Conservation (phyloP, 2,797 vertebrate genomes). For the Hydrolagus colliei region DNA sequence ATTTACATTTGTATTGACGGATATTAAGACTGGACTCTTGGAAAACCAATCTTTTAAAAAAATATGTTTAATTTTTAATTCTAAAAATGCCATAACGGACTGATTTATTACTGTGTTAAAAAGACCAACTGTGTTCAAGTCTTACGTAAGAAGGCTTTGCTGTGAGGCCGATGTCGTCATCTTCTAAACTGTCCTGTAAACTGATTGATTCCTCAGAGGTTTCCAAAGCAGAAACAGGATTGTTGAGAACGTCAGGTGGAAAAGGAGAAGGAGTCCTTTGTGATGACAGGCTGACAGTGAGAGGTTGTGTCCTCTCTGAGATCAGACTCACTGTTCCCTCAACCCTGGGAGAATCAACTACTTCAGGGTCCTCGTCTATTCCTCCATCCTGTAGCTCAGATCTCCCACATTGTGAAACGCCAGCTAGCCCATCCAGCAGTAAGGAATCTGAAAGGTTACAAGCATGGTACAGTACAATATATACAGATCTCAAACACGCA, state of each 20-base stretch:
- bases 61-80: too few relatives aligned
- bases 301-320: background rate
- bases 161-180: background rate
- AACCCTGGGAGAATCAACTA: too few relatives aligned
- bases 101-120: background rate
- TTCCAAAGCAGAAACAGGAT: background rate
- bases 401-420: background rate
- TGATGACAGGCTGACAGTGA: background rate
- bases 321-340: background rate
- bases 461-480: background rate
- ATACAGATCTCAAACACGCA: background rate
- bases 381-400: background rate
- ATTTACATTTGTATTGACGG: too few relatives aligned
- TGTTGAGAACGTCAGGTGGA: background rate
- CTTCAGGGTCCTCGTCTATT: background rate
- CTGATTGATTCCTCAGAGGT: background rate
- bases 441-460: background rate
- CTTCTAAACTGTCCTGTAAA: background rate
- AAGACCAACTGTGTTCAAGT: background rate
- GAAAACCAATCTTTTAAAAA: too few relatives aligned
- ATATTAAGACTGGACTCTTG: too few relatives aligned
- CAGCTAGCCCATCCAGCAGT: background rate
- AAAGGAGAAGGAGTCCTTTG: background rate
- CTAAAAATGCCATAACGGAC: background rate
- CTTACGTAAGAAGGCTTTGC: conserved; percentile 5